Conservation (phyloP, 1,140 invertebrate genomes). For the Bilobella aurantiaca region DNA sequence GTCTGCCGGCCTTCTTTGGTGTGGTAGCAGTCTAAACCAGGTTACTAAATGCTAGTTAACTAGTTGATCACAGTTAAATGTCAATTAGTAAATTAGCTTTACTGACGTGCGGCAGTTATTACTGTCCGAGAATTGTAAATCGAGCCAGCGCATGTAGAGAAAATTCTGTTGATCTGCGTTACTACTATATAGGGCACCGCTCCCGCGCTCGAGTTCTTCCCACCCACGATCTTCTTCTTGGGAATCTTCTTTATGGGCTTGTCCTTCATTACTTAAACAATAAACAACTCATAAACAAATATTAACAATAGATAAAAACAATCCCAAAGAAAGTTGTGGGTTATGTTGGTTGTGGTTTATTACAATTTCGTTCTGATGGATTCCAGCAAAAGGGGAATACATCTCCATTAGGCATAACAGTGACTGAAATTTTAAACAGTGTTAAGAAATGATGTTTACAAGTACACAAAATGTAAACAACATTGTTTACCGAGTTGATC, state of each 20-base stretch:
- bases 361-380: neutral
- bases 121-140: neutral
- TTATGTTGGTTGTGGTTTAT: neutral
- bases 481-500: too few relatives aligned
- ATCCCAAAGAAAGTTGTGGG: too few relatives aligned
- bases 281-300: too few relatives aligned
- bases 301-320: neutral
- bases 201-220: neutral
- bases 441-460: too few relatives aligned
- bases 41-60: too few relatives aligned
- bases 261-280: neutral
- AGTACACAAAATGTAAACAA: too few relatives aligned
- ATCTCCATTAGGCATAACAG: neutral
- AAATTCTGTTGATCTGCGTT: neutral
- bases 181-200: neutral
- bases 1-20: neutral
- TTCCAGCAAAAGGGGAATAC: neutral
- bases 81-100: neutral
- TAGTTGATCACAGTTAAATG: too few relatives aligned
- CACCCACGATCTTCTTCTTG: neutral
- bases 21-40: neutral
- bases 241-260: neutral
- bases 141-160: neutral
- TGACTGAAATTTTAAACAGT: neutral
- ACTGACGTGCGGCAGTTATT: neutral